phyloP scores from a whole-genome alignment of 2,888 invertebrate species.

The Lampropteryx suffumata region DNA sequence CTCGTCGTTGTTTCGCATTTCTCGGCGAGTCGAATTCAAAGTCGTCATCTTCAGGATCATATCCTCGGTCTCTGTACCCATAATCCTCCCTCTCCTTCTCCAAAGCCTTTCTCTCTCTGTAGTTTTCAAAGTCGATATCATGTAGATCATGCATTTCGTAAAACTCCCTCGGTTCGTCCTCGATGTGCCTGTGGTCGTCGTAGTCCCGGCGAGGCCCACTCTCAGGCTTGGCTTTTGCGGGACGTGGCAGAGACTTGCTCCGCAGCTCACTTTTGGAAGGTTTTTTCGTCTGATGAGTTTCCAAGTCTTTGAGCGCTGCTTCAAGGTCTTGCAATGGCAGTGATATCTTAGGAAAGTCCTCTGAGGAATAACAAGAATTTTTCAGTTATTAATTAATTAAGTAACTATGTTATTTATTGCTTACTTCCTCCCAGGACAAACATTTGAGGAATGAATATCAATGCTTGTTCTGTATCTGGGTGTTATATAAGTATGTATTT shows the following conservation, averaged over 20 bases:
- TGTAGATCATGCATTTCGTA: constrained; percentile 72
- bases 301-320: constrained; percentile 68
- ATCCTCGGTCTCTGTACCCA: constrained; percentile 58
- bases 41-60: constrained; percentile 74
- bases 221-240: constrained; percentile 58
- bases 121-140: constrained; percentile 75
- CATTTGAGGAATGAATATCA: too few relatives aligned
- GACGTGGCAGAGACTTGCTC: constrained; percentile 71
- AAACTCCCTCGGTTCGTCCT: constrained; percentile 66
- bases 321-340: constrained; percentile 73
- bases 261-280: constrained; percentile 55
- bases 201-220: constrained; percentile 61
- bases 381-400: too few relatives aligned
- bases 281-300: constrained; percentile 62
- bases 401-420: too few relatives aligned
- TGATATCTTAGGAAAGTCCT: constrained; percentile 72
- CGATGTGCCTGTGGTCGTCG: constrained; percentile 54
- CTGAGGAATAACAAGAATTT: constrained; percentile 38
- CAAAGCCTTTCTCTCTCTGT: constrained; percentile 72
- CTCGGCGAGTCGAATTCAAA: constrained; percentile 65
- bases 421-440: too few relatives aligned
- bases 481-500: too few relatives aligned
- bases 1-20: constrained; percentile 46
- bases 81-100: constrained; percentile 59
- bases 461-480: too few relatives aligned